Evolutionary conservation across 1,140 invertebrate genomes (phyloP).

Genomic region (Drosophila eugracilis): DNA sequence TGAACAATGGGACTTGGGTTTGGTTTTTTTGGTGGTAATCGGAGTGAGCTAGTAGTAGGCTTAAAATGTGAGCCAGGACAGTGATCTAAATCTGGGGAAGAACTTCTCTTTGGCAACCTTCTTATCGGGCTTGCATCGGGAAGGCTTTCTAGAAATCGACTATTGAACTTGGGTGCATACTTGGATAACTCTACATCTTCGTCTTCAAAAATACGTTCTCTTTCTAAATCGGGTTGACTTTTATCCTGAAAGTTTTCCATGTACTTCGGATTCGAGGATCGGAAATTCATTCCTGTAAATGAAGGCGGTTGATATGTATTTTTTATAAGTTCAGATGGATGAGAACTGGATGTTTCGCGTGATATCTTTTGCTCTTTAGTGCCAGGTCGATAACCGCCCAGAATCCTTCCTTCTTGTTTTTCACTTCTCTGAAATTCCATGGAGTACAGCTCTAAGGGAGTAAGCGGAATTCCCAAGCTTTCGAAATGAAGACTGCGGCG

Average conservation of each 20-base stretch:
- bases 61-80: not conserved
- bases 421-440: not conserved
- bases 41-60: not conserved
- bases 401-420: not conserved
- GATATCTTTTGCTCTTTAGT: not conserved
- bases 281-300: too few species aligned
- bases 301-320: too few species aligned
- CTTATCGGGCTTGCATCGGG: not conserved
- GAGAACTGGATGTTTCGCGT: too few species aligned
- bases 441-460: constrained; percentile 22
- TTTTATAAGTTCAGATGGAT: too few species aligned
- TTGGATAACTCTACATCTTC: not conserved
- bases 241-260: too few species aligned
- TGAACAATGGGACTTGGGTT: not conserved
- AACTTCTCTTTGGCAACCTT: not conserved
- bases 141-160: not conserved
- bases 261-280: too few species aligned
- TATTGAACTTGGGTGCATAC: not conserved
- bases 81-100: not conserved
- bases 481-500: constrained; percentile 29
- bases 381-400: not conserved
- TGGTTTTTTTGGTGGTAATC: not conserved
- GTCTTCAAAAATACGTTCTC: not conserved
- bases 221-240: not conserved
- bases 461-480: constrained; percentile 25